These are phyloP conservation scores for Terrapene triunguis DNA, from an alignment of 2,113 vertebrate species.

Conservation along the genomic window DNA sequence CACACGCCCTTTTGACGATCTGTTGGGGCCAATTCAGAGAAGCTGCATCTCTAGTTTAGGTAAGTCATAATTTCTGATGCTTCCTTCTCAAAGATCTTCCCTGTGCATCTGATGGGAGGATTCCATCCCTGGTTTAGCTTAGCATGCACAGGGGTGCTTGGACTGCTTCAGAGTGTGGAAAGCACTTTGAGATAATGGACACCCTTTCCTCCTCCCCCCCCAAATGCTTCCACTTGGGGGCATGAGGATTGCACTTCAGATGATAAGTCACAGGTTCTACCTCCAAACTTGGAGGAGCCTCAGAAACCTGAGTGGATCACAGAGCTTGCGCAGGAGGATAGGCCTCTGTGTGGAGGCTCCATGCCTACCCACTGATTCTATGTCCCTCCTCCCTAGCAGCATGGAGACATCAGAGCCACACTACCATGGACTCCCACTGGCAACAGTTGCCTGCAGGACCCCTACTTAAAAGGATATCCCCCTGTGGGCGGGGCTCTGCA, in stretches of 20 bases:
- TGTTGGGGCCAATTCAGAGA: background rate
- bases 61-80: background rate
- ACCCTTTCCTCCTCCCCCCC: too few relatives aligned
- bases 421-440: background rate
- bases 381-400: background rate
- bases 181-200: background rate
- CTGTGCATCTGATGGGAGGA: background rate
- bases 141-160: background rate
- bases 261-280: background rate
- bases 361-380: background rate
- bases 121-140: background rate
- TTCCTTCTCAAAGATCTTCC: background rate
- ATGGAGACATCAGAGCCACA: background rate
- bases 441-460: background rate
- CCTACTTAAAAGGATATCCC: background rate
- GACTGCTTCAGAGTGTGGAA: background rate
- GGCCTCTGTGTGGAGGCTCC: background rate
- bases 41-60: background rate
- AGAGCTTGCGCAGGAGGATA: background rate
- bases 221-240: background rate
- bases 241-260: background rate
- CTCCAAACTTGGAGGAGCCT: background rate
- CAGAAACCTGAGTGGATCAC: background rate
- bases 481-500: background rate
- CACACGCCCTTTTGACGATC: background rate